Evolutionary conservation across 2,888 invertebrate species (phyloP).

Genomic region (Chironomus riparius): DNA sequence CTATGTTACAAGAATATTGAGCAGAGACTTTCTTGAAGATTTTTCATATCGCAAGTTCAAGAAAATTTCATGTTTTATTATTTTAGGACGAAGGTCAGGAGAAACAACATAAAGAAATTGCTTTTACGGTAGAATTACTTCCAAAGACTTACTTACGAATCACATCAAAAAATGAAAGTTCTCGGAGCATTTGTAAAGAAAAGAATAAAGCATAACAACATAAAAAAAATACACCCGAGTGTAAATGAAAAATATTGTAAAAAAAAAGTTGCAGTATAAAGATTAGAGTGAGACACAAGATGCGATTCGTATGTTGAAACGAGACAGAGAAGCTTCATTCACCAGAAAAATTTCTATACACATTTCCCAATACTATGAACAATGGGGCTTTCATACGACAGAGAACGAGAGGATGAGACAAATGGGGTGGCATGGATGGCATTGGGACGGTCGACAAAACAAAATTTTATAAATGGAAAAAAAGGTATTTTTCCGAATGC

Average conservation of each 20-base stretch:
- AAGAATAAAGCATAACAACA: not conserved
- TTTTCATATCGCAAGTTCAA: not conserved
- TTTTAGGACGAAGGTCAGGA: not conserved
- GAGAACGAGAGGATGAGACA: no score
- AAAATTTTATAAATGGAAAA: not conserved
- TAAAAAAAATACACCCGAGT: not conserved
- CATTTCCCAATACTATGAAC: not conserved
- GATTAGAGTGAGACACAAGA: not conserved
- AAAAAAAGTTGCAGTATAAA: not conserved
- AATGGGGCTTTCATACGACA: no score
- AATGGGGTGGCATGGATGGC: not conserved
- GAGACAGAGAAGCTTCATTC: not conserved
- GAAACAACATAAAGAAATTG: not conserved
- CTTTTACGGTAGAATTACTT: not conserved
- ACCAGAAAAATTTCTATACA: constrained; percentile 1
- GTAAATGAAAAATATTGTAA: not conserved
- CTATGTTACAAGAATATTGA: not conserved
- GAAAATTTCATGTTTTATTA: not conserved
- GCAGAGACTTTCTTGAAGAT: not conserved
- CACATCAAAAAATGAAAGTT: not conserved
- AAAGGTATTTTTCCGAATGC: not conserved
- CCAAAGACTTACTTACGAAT: not conserved
- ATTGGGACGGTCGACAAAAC: not conserved
- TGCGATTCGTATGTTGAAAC: not conserved
- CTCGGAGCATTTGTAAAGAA: no score